phyloP scores from a whole-genome alignment of 2,113 vertebrate genomes.

The Amphilophus citrinellus region DNA sequence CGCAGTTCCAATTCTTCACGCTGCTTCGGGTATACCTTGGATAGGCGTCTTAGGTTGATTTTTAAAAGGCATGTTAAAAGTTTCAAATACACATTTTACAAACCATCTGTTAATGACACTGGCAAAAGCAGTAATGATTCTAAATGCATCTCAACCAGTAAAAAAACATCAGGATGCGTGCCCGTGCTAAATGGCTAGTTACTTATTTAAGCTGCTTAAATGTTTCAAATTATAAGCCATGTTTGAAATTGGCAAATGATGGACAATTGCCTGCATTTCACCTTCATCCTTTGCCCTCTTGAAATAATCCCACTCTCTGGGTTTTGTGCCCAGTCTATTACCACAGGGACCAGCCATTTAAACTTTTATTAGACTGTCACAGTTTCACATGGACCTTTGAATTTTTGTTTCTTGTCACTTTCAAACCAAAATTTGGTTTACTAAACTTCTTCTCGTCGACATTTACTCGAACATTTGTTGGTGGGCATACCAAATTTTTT shows the following conservation, averaged over 20 bases:
- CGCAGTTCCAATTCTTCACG: background rate
- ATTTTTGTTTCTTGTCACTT: background rate
- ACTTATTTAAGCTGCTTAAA: background rate
- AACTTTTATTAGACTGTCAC: too few relatives aligned
- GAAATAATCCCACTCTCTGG: background rate
- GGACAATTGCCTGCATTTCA: background rate
- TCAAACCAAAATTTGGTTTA: background rate
- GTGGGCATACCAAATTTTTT: background rate
- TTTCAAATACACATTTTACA: background rate
- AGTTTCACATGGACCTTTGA: too few relatives aligned
- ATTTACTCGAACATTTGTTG: background rate
- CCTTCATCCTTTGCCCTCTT: background rate
- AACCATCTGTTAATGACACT: background rate
- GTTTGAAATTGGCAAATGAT: background rate
- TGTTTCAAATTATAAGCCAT: background rate
- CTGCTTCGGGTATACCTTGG: background rate
- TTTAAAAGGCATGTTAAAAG: background rate
- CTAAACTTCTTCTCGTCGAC: background rate
- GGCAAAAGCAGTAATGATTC: background rate
- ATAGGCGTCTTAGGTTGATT: background rate
- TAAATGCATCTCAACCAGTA: too few relatives aligned
- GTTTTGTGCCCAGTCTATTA: background rate
- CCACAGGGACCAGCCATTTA: too few relatives aligned
- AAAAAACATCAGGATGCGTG: background rate
- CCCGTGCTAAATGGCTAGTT: background rate